Evolutionary conservation across 2,888 invertebrate genomes (phyloP).

Genomic region (Hemistola chrysoprasaria): DNA sequence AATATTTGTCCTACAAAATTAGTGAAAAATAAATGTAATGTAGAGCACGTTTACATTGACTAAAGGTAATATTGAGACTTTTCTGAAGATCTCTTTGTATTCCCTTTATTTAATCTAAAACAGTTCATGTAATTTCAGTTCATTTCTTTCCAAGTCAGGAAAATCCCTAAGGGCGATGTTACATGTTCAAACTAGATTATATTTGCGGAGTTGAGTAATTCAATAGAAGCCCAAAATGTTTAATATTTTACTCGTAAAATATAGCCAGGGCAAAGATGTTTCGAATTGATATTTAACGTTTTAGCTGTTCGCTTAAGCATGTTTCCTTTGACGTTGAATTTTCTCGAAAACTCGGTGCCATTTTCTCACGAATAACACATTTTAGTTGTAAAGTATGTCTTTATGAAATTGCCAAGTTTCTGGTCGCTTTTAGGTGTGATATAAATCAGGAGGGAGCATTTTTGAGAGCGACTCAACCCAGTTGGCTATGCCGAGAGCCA

Average conservation of each 20-base stretch:
- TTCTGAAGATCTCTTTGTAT: slow-evolving; percentile 31
- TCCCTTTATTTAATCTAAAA: slow-evolving; percentile 37
- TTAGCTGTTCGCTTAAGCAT: slow-evolving; percentile 2
- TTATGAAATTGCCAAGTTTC: slow-evolving; percentile 15
- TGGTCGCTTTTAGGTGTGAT: slow-evolving; percentile 16
- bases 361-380: slow-evolving; percentile 7
- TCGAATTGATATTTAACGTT: slow-evolving; percentile 2
- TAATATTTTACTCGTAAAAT: slow-evolving; percentile 1
- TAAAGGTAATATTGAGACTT: slow-evolving; percentile 21
- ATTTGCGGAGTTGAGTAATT: slow-evolving; percentile 6
- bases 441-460: slow-evolving; percentile 21
- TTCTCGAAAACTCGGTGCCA: slow-evolving; percentile 2
- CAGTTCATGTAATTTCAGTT: slow-evolving; percentile 30
- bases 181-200: slow-evolving; percentile 29
- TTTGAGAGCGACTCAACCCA: slow-evolving; percentile 21
- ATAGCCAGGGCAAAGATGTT: not conserved
- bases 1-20: too few species aligned
- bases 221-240: slow-evolving; percentile 1
- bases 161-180: slow-evolving; percentile 19
- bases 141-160: slow-evolving; percentile 33
- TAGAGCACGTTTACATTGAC: slow-evolving; percentile 1
- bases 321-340: slow-evolving; percentile 2
- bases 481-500: slow-evolving; percentile 13
- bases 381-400: slow-evolving; percentile 13
- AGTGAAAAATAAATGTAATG: not conserved